Evolutionary conservation across 1,140 invertebrate genomes (phyloP).

Genomic region (Microvelia longipes): DNA sequence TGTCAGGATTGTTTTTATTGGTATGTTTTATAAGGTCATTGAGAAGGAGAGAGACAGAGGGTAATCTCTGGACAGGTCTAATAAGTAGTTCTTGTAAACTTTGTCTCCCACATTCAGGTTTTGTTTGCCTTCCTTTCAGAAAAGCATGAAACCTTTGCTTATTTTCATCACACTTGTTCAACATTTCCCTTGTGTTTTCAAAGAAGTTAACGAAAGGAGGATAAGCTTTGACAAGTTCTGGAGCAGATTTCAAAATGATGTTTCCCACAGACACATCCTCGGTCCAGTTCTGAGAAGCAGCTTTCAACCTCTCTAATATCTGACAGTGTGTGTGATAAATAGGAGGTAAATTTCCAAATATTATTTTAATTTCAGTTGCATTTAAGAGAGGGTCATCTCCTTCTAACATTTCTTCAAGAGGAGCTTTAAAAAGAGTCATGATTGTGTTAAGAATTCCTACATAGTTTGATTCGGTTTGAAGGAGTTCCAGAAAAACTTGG

Average conservation of each 20-base stretch:
- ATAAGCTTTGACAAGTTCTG: slow-evolving; percentile 77
- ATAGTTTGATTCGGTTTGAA: slow-evolving; percentile 94
- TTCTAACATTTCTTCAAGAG: slow-evolving; percentile 70
- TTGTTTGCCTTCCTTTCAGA: slow-evolving; percentile 84
- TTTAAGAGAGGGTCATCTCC: slow-evolving; percentile 62
- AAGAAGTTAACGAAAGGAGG: slow-evolving; percentile 96
- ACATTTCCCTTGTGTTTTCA: slow-evolving; percentile 86
- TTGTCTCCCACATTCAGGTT: slow-evolving; percentile 87
- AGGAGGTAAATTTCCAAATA: slow-evolving; percentile 88
- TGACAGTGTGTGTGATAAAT: slow-evolving; percentile 83
- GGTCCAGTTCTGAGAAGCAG: slow-evolving; percentile 53
- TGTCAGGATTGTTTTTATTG: slow-evolving; percentile 66
- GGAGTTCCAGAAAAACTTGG: slow-evolving; percentile 81
- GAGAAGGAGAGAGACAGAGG: slow-evolving; percentile 83
- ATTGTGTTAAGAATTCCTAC: slow-evolving; percentile 87
- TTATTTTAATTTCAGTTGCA: slow-evolving; percentile 83
- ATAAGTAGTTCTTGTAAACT: slow-evolving; percentile 88
- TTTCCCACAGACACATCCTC: slow-evolving; percentile 75
- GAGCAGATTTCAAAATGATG: slow-evolving; percentile 68
- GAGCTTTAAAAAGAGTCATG: slow-evolving; percentile 78
- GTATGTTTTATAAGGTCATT: slow-evolving; percentile 90
- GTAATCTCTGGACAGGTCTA: slow-evolving; percentile 87
- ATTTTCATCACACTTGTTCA: slow-evolving; percentile 72
- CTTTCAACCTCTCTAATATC: slow-evolving; percentile 62
- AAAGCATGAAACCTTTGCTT: slow-evolving; percentile 95